Evolutionary conservation across 2,888 invertebrate genomes (phyloP).

Genomic region (Antheraea yamamai): DNA sequence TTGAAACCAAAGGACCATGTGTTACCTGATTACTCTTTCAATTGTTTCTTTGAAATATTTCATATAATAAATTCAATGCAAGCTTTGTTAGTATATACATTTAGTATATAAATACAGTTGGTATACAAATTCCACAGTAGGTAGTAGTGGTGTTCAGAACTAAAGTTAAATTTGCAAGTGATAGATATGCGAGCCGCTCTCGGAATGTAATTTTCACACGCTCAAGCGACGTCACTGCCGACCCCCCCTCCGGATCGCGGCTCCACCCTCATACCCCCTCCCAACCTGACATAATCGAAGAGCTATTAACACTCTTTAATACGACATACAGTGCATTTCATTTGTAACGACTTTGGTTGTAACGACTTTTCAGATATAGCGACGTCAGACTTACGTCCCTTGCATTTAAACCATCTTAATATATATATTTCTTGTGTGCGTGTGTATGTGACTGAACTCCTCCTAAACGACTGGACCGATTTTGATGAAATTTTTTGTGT

Average conservation of each 20-base stretch:
- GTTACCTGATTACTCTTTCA: neutral
- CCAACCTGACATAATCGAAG: slow-evolving; percentile 36
- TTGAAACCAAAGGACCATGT: no score
- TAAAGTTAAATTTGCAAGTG: slow-evolving; percentile 82
- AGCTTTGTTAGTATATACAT: neutral
- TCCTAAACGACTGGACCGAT: no score
- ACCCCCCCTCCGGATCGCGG: slow-evolving; percentile 44
- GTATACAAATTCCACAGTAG: slow-evolving; percentile 15
- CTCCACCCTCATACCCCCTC: slow-evolving; percentile 36
- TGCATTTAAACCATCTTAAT: no score
- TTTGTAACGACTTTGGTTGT: no score
- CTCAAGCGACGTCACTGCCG: slow-evolving; percentile 70
- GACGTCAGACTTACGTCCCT: no score
- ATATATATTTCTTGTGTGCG: no score
- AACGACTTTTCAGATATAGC: no score
- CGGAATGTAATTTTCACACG: slow-evolving; percentile 83
- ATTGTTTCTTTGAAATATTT: neutral
- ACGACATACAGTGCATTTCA: neutral
- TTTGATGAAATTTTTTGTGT: no score
- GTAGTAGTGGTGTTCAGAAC: slow-evolving; percentile 49
- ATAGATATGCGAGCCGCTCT: slow-evolving; percentile 81
- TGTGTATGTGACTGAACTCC: no score
- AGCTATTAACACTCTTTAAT: slow-evolving; percentile 26
- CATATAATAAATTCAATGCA: slow-evolving; percentile 8
- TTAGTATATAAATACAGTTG: neutral